These are phyloP conservation scores for Nannospalax galili DNA, from an alignment of 2,113 vertebrate species.

Conservation along the genomic window DNA sequence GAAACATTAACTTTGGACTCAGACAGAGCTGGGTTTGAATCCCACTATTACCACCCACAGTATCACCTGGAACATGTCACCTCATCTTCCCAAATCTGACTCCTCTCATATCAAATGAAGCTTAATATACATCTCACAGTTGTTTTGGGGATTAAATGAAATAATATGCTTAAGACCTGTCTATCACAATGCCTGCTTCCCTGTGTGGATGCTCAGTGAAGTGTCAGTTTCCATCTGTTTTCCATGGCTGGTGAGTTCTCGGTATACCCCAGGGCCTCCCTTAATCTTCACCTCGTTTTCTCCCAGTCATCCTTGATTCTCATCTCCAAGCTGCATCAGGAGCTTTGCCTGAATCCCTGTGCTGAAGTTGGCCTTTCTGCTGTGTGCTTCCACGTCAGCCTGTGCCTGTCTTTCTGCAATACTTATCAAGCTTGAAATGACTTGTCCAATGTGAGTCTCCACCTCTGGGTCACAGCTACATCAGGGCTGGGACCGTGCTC, in stretches of 20 bases:
- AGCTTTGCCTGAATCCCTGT: background rate
- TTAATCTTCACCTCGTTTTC: background rate
- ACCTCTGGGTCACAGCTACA: background rate
- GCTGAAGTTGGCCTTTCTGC: background rate
- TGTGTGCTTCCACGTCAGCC: background rate
- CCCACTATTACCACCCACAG: accelerated
- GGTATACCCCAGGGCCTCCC: background rate
- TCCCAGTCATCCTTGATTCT: background rate
- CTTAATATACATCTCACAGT: background rate
- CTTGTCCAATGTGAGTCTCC: background rate
- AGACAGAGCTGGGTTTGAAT: background rate
- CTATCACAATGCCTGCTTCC: background rate
- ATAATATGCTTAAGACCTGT: background rate
- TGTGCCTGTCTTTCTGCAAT: background rate
- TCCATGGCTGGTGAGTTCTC: background rate
- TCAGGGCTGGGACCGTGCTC: background rate
- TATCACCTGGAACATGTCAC: background rate
- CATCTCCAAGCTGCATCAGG: background rate
- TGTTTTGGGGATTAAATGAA: background rate
- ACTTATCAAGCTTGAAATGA: background rate
- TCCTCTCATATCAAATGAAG: background rate
- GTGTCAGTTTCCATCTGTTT: background rate
- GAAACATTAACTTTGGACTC: background rate
- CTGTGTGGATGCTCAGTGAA: accelerated
- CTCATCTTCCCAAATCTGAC: background rate